Percentiles rank a stretch among this genome's conserved stretches.
These are phyloP conservation scores for Pseudochirops corinnae DNA, from an alignment of 2,797 vertebrate genomes.

Conservation along the genomic window DNA sequence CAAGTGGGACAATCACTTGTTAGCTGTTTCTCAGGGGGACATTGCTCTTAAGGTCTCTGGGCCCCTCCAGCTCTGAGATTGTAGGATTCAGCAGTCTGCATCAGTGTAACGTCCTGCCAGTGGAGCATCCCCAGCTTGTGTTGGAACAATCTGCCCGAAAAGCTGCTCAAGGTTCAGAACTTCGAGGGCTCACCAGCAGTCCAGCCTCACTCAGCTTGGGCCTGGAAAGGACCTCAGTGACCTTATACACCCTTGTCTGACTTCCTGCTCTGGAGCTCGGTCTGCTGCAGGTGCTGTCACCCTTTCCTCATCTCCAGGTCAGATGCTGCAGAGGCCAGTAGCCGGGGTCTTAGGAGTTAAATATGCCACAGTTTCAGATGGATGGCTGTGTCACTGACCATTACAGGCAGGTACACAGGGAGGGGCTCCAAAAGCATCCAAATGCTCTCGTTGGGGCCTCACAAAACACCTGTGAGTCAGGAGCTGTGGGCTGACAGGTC, in stretches of 20 bases:
- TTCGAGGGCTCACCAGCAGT: background rate
- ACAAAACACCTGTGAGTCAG: background rate
- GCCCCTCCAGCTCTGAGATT: background rate
- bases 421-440: background rate
- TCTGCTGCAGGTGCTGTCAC: background rate
- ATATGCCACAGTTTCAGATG: background rate
- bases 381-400: background rate
- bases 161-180: background rate
- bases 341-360: background rate
- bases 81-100: background rate
- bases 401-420: rapidly evolving
- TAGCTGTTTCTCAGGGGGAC: background rate
- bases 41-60: background rate
- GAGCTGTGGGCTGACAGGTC: background rate
- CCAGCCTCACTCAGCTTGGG: background rate
- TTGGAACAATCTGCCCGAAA: background rate
- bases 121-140: background rate
- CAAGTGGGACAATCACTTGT: background rate
- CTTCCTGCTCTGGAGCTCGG: background rate
- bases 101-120: too few species aligned
- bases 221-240: background rate
- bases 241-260: background rate
- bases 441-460: background rate
- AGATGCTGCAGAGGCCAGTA: background rate
- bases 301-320: background rate